Conservation (phyloP, 2,797 vertebrate genomes). For the Pygocentrus nattereri region DNA sequence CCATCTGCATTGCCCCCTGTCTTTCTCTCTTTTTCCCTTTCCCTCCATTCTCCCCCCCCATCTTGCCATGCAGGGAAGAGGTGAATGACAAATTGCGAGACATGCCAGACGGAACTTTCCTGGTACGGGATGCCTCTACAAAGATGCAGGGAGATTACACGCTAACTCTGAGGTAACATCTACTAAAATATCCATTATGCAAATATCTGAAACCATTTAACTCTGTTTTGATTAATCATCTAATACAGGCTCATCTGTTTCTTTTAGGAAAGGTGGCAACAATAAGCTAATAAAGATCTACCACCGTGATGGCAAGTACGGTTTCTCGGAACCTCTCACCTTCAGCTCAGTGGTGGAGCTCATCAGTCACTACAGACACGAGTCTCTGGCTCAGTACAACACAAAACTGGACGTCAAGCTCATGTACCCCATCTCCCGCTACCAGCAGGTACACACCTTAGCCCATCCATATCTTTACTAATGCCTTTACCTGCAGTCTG, state of each 20-base stretch:
- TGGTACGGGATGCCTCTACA: constrained; percentile 94
- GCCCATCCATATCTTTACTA: background rate
- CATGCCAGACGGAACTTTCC: constrained; percentile 95
- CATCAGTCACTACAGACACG: constrained; percentile 93
- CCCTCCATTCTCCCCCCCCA: constrained; percentile 26
- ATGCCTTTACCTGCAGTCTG: background rate
- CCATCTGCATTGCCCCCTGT: background rate
- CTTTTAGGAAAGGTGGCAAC: constrained; percentile 92
- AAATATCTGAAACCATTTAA: background rate
- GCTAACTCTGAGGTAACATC: constrained; percentile 87
- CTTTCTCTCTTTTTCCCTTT: constrained; percentile 22
- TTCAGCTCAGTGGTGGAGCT: constrained; percentile 94
- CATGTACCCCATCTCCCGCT: constrained; percentile 91
- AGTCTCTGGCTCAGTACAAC: constrained; percentile 96
- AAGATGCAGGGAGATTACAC: constrained; percentile 98
- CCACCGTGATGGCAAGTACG: constrained; percentile 91
- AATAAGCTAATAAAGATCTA: constrained; percentile 98
- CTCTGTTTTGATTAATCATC: background rate
- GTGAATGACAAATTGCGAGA: constrained; percentile 95
- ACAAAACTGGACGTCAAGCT: constrained; percentile 94
- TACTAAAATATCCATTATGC: background rate
- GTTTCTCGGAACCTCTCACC: constrained; percentile 94
- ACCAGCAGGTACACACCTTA: constrained; percentile 74
- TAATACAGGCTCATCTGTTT: constrained; percentile 15
- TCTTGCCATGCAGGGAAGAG: constrained; percentile 85